Percentiles rank a stretch among this genome's conserved stretches.
These are phyloP conservation scores for Eulacestoma nigropectus DNA, from an alignment of 2,113 vertebrate species.

Conservation along the genomic window DNA sequence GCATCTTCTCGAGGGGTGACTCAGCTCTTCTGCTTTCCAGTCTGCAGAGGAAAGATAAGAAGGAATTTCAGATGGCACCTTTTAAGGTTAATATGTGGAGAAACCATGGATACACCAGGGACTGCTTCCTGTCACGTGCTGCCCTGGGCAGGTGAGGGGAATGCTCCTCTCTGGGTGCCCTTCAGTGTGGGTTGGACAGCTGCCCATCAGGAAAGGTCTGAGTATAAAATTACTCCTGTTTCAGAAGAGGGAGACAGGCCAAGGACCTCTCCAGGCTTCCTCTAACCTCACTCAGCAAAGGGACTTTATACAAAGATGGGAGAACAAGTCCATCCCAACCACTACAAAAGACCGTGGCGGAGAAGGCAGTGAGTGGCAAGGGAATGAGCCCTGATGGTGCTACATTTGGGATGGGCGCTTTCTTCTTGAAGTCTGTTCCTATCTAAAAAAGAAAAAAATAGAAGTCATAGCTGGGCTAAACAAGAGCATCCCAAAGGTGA, in stretches of 20 bases:
- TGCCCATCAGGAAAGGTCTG: neutral
- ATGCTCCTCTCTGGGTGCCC: neutral
- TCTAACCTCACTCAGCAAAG: neutral
- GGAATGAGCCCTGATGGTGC: neutral
- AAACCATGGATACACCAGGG: neutral
- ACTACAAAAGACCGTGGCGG: neutral
- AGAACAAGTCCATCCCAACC: neutral
- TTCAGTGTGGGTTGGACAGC: neutral
- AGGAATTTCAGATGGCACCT: neutral
- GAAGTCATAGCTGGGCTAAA: neutral
- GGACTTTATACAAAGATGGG: neutral
- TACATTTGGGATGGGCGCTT: neutral
- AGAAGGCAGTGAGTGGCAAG: neutral
- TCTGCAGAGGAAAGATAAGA: neutral
- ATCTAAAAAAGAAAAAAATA: neutral
- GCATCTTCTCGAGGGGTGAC: neutral
- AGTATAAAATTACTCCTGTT: neutral
- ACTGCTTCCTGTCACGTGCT: neutral
- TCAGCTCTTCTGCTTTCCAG: neutral
- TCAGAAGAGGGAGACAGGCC: neutral
- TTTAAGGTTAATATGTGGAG: neutral
- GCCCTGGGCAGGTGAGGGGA: neutral
- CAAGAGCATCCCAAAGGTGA: neutral
- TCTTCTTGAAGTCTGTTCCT: neutral
- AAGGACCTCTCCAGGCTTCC: neutral